Base-by-base conservation (phyloP, 2,888 invertebrate species). In the Lithophane ornitopus region DNA sequence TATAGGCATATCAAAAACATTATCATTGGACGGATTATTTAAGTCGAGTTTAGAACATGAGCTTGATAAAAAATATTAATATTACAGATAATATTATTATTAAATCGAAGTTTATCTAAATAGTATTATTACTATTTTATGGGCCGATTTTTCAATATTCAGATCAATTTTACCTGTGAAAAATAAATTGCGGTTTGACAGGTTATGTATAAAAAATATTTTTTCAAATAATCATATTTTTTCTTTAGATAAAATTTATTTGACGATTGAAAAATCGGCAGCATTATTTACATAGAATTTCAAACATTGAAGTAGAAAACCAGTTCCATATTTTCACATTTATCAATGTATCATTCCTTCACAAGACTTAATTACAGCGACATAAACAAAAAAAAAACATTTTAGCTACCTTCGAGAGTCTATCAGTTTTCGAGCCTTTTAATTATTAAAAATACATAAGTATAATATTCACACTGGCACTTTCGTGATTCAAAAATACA, bases 11-110 rank as follows among this genome's bases (percentile, higher is more conserved):
- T 77, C 58, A 80, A 80, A 62, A 82, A 2, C n/a, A 56, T 26
- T 62, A 34, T 63, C 41, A 58, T 28, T 82, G 80, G 80, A 80
- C 82, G 80, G 80, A 82, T 67, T 52, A 46, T 54, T 59, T 58
- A 74, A 68, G 80, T 78, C 46, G n/a, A 59, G 14, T 52, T 28
- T 73, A 56, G 7, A 46, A 58, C 22, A 58, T 58, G 46, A 73
- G 58, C 22, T 26, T 46, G 16, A 39, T 39, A 58, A 39, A 73
- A 46, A 34, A 34, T 56, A 44, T 44, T 34, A 28, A 28, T 70
- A 70, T 44, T 70, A 70, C 34, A 70, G 14, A 69, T 46, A 65
- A 22, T 41, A 63, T 44, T 65, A 26, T 34, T 22, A 34, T 52
- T 66, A 22, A 49, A 66, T 28, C 46, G 19, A 65, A 65, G 8